phyloP scores from a whole-genome alignment of 2,888 invertebrate genomes.

The Tetranychus piercei region DNA sequence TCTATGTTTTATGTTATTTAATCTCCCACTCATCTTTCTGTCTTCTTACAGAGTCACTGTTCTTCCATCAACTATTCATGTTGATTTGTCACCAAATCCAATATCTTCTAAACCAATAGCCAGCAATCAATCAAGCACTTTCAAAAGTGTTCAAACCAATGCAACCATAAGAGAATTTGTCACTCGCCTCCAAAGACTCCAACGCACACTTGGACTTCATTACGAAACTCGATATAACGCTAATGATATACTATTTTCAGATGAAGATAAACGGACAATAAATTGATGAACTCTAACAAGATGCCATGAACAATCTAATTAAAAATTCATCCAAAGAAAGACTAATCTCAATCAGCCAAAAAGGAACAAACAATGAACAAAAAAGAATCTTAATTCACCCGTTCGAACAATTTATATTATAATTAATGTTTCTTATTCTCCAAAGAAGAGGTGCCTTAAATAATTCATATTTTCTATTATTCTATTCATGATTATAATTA shows the following conservation, averaged over 20 bases:
- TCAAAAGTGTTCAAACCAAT: conserved; percentile 11
- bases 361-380: too few species aligned
- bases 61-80: neutral
- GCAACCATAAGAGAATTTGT: conserved; percentile 21
- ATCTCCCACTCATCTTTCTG: neutral
- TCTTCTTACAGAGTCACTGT: neutral
- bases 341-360: too few species aligned
- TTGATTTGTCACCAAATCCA: neutral
- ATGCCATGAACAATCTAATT: too few species aligned
- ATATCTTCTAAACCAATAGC: neutral
- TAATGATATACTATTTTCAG: neutral
- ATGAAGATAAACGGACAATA: too few species aligned
- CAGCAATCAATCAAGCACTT: neutral
- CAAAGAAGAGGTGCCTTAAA: too few species aligned
- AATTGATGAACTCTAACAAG: too few species aligned
- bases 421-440: too few species aligned
- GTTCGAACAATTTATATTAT: too few species aligned
- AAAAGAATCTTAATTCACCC: too few species aligned
- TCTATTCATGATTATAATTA: too few species aligned
- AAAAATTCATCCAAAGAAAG: too few species aligned
- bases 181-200: conserved; percentile 19
- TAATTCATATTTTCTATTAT: too few species aligned
- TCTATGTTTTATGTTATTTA: neutral
- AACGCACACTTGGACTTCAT: conserved; percentile 20
- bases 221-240: conserved; percentile 22